Conservation (phyloP, 2,888 invertebrate species). For the Terebella lapidaria region DNA sequence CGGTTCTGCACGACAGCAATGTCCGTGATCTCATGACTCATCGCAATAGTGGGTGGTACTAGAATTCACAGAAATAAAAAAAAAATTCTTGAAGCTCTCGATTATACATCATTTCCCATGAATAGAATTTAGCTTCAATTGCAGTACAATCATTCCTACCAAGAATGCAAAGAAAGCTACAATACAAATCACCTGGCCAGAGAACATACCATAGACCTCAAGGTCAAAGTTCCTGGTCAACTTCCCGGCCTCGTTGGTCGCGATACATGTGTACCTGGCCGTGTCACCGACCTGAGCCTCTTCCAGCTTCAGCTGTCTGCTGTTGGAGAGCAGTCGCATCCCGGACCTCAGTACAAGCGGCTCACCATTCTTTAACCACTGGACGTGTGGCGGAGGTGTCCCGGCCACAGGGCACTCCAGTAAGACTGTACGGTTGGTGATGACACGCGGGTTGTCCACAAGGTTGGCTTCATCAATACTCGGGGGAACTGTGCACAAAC, state of each 20-base stretch:
- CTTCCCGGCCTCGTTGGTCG: slow-evolving; percentile 55
- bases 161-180: background rate
- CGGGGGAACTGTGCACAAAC: slow-evolving; percentile 44
- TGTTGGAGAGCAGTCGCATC: slow-evolving; percentile 23
- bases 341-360: slow-evolving; percentile 5
- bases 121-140: no score
- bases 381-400: slow-evolving; percentile 50
- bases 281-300: slow-evolving; percentile 43
- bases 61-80: slow-evolving; percentile 2
- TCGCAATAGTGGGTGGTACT: slow-evolving; percentile 24
- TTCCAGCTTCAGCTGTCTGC: slow-evolving; percentile 35
- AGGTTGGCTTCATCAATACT: slow-evolving; percentile 44
- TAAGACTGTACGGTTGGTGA: slow-evolving; percentile 42
- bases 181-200: no score
- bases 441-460: slow-evolving; percentile 45
- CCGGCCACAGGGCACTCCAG: slow-evolving; percentile 54
- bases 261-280: slow-evolving; percentile 55
- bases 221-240: slow-evolving; percentile 46
- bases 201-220: slow-evolving; percentile 42
- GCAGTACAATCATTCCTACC: background rate
- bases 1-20: slow-evolving; percentile 45
- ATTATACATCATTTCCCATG: no score
- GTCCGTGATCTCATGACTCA: slow-evolving; percentile 16
- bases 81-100: background rate
- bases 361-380: slow-evolving; percentile 24